Evolutionary conservation across 2,797 vertebrate genomes (phyloP).

Genomic region (Adrianichthys oophorus): DNA sequence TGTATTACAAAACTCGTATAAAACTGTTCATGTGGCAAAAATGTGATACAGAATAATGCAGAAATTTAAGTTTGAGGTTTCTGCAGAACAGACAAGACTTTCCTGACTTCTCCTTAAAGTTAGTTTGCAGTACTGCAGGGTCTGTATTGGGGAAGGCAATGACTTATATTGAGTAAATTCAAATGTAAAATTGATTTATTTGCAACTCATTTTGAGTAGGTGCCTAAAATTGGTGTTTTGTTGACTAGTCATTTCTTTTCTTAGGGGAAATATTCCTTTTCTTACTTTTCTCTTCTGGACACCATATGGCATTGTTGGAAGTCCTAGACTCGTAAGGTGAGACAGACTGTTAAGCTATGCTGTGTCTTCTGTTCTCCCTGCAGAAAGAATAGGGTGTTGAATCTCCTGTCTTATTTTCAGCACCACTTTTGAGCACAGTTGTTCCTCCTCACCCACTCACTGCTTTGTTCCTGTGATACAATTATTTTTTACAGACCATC

Average conservation of each 20-base stretch:
- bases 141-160: too few species aligned
- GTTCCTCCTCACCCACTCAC: conserved; percentile 38
- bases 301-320: conserved; percentile 7
- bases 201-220: not conserved
- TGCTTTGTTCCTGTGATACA: conserved; percentile 44
- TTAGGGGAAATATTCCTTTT: too few species aligned
- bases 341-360: conserved; percentile 21
- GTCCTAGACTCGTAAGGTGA: conserved; percentile 16
- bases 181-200: not conserved
- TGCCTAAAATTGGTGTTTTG: conserved; percentile 1
- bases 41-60: too few species aligned
- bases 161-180: too few species aligned
- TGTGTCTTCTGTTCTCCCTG: conserved; percentile 35
- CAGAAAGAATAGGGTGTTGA: conserved; percentile 18
- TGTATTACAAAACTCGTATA: too few species aligned
- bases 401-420: conserved; percentile 52
- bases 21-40: too few species aligned
- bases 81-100: too few species aligned
- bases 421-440: conserved; percentile 63
- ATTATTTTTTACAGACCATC: conserved; percentile 19
- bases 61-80: too few species aligned
- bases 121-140: too few species aligned
- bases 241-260: too few species aligned
- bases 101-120: too few species aligned
- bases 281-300: conserved; percentile 17